Percentiles rank a stretch among this genome's conserved stretches.
These are phyloP conservation scores for Metalampra italica DNA, from an alignment of 2,888 invertebrate species.

Conservation along the genomic window DNA sequence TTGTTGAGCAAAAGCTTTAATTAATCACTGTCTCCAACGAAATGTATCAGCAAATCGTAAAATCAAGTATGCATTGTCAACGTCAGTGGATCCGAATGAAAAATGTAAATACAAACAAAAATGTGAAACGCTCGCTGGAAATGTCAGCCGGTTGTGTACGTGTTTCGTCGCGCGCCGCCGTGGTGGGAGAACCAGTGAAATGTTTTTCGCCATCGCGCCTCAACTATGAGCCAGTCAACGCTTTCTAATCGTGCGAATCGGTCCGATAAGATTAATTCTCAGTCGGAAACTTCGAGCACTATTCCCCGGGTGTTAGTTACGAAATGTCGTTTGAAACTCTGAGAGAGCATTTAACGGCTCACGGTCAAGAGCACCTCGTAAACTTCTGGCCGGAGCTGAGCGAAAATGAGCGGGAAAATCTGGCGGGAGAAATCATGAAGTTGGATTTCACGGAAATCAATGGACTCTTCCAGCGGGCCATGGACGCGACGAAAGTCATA, in stretches of 20 bases:
- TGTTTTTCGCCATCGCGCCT: slow-evolving; percentile 45
- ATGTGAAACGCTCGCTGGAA: slow-evolving; percentile 13
- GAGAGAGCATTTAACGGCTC: slow-evolving; percentile 71
- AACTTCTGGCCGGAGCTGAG: slow-evolving; percentile 87
- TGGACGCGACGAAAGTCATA: slow-evolving; percentile 78
- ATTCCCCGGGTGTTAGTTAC: slow-evolving; percentile 18
- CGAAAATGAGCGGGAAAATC: slow-evolving; percentile 77
- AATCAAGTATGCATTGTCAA: too few species aligned
- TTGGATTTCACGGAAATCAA: slow-evolving; percentile 86
- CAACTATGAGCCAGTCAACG: slow-evolving; percentile 48
- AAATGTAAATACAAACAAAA: slow-evolving; percentile 16
- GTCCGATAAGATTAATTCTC: slow-evolving; percentile 29
- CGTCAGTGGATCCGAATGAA: background rate
- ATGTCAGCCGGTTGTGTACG: slow-evolving; percentile 49
- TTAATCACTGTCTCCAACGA: too few species aligned
- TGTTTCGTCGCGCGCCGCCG: slow-evolving; percentile 43
- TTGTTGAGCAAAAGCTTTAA: too few species aligned
- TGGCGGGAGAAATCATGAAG: slow-evolving; percentile 81
- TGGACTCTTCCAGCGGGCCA: slow-evolving; percentile 82
- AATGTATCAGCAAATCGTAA: too few species aligned
- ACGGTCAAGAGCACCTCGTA: slow-evolving; percentile 89
- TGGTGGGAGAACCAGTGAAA: slow-evolving; percentile 67
- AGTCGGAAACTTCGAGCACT: slow-evolving; percentile 4
- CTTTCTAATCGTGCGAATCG: slow-evolving; percentile 70
- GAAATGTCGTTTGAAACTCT: slow-evolving; percentile 77